A percentile compares a stretch with the other conserved stretches of the same genome.
Conservation (phyloP, 2,888 invertebrate species). For the Pteria penguin region DNA sequence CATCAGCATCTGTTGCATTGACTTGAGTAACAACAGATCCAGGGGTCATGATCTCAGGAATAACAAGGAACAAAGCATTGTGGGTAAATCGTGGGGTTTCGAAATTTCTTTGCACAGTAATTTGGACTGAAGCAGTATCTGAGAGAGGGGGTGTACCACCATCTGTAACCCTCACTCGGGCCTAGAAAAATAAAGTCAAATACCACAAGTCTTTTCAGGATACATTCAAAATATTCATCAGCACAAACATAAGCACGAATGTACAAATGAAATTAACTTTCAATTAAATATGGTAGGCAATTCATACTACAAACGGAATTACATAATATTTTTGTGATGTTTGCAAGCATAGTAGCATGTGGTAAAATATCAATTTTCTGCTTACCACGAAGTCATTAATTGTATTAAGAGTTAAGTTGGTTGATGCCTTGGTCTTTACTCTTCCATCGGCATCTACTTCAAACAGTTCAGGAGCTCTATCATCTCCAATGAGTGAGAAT, state of each 20-base stretch:
- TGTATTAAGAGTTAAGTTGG: conserved; percentile 25
- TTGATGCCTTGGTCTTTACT: conserved; percentile 8
- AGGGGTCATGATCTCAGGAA: conserved; percentile 40
- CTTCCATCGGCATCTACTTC: conserved; percentile 47
- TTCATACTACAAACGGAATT: too few relatives aligned
- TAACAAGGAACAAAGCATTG: conserved; percentile 2
- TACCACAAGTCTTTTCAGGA: too few relatives aligned
- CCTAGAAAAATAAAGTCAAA: conserved; percentile 45
- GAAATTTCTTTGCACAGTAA: conserved; percentile 55
- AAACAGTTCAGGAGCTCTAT: conserved; percentile 46
- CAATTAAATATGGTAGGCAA: too few relatives aligned
- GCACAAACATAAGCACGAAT: too few relatives aligned
- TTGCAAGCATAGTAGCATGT: too few relatives aligned
- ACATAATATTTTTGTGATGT: too few relatives aligned
- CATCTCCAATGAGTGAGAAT: conserved; percentile 68
- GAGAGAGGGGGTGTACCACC: conserved; percentile 47
- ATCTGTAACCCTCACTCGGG: conserved; percentile 50
- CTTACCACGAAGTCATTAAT: conserved; percentile 32
- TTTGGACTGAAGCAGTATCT: conserved; percentile 44
- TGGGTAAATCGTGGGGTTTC: conserved; percentile 40
- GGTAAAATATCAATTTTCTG: too few relatives aligned
- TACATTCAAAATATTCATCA: too few relatives aligned
- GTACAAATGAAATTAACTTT: too few relatives aligned
- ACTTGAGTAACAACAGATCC: conserved; percentile 52
- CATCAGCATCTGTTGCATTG: conserved; percentile 62